Conservation (phyloP, 2,888 invertebrate species). For the Mantis religiosa region DNA sequence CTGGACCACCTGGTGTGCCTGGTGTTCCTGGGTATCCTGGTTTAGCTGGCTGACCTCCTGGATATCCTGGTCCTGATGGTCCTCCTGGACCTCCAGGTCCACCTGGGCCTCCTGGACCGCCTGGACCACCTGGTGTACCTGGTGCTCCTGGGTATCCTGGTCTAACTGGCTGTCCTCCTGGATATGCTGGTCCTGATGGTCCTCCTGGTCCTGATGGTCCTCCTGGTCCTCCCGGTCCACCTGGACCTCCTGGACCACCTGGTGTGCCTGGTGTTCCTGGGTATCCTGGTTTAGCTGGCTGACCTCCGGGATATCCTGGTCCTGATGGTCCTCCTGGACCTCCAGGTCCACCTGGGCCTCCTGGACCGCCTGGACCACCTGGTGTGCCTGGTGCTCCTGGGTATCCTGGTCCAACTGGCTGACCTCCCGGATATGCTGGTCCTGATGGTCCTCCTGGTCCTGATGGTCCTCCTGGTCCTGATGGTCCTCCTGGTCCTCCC, state of each 20-base stretch:
- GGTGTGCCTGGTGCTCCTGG: conserved; percentile 32
- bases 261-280: conserved; percentile 28
- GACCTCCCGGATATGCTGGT: conserved; percentile 28
- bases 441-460: conserved; percentile 35
- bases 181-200: conserved; percentile 36
- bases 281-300: conserved; percentile 34
- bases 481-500: conserved; percentile 34
- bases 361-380: conserved; percentile 23
- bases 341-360: conserved; percentile 35
- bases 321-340: conserved; percentile 36
- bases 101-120: conserved; percentile 28
- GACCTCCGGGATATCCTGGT: conserved; percentile 24
- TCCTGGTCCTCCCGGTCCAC: conserved; percentile 35
- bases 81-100: conserved; percentile 22
- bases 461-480: conserved; percentile 35
- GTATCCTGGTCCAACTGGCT: conserved; percentile 34
- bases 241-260: conserved; percentile 38
- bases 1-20: conserved; percentile 32
- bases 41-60: conserved; percentile 40
- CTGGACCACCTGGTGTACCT: conserved; percentile 27
- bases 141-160: conserved; percentile 28
- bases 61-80: conserved; percentile 31
- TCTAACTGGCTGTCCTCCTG: conserved; percentile 31
- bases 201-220: conserved; percentile 36
- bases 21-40: conserved; percentile 31